Percentiles rank a stretch among this genome's conserved stretches.
Conservation (phyloP, 2,888 invertebrate species). For the Crossocerus cetratus region DNA sequence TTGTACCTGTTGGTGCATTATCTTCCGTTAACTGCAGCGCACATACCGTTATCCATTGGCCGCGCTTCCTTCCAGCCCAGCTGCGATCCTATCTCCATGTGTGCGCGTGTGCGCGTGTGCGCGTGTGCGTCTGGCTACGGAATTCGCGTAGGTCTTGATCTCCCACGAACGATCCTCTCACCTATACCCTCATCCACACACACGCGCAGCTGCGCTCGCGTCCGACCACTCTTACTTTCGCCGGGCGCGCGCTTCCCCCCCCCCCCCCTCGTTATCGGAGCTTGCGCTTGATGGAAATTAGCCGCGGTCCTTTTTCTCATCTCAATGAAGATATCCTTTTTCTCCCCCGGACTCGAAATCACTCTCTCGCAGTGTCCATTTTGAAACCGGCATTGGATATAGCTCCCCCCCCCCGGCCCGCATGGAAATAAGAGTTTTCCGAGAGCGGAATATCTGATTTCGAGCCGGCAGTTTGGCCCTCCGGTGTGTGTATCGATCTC, state of each 20-base stretch:
- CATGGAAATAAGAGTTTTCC: neutral
- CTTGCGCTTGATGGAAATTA: conserved; percentile 8
- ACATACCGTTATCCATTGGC: conserved; percentile 54
- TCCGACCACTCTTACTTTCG: conserved; percentile 55
- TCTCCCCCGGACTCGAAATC: too few relatives aligned
- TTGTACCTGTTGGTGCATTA: conserved; percentile 51
- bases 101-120: too few relatives aligned
- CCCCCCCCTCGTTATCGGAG: conserved; percentile 16
- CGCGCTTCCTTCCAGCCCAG: conserved; percentile 31
- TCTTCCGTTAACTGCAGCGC: conserved; percentile 55
- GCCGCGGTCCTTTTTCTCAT: neutral
- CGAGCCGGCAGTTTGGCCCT: too few relatives aligned
- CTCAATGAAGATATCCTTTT: too few relatives aligned
- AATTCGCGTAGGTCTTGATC: conserved; percentile 59
- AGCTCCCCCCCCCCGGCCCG: too few relatives aligned
- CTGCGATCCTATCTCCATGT: conserved; percentile 8
- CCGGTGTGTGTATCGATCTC: too few relatives aligned
- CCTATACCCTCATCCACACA: neutral
- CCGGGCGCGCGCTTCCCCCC: conserved; percentile 15
- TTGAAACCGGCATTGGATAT: too few relatives aligned
- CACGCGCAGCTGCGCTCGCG: neutral
- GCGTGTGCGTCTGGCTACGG: conserved; percentile 23
- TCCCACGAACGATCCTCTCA: conserved; percentile 55
- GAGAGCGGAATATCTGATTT: neutral
- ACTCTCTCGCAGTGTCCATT: too few relatives aligned